A percentile compares a stretch with the other conserved stretches of the same genome.
Conservation (phyloP, 2,113 vertebrate species). For the Mugil cephalus region DNA sequence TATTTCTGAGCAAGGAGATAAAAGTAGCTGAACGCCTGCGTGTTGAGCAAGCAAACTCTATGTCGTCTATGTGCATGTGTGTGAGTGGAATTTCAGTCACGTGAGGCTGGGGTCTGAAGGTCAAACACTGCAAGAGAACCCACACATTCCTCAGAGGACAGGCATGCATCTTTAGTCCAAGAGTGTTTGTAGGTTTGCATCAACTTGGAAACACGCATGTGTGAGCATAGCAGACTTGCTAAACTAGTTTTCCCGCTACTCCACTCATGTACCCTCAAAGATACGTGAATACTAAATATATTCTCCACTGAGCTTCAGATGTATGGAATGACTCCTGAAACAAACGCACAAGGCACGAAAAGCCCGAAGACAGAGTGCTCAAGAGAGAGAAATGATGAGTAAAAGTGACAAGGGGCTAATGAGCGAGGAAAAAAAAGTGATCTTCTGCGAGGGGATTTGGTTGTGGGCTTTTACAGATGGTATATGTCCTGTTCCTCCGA, state of each 20-base stretch:
- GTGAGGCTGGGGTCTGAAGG: slow-evolving; percentile 76
- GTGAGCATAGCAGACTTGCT: slow-evolving; percentile 39
- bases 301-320: slow-evolving; percentile 56
- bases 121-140: slow-evolving; percentile 78
- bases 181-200: slow-evolving; percentile 46
- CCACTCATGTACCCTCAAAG: slow-evolving; percentile 34
- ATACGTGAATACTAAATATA: slow-evolving; percentile 70
- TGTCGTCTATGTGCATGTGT: slow-evolving; percentile 44
- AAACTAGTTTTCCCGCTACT: slow-evolving; percentile 24
- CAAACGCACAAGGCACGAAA: slow-evolving; percentile 12
- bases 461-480: slow-evolving; percentile 50
- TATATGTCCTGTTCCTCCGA: slow-evolving; percentile 53
- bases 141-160: slow-evolving; percentile 81
- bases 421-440: slow-evolving; percentile 44
- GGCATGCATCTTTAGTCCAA: slow-evolving; percentile 68
- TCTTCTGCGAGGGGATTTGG: slow-evolving; percentile 67
- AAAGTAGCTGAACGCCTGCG: slow-evolving; percentile 42
- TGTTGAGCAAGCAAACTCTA: slow-evolving; percentile 31
- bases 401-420: slow-evolving; percentile 12
- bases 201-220: slow-evolving; percentile 45
- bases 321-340: slow-evolving; percentile 28
- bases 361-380: slow-evolving; percentile 4
- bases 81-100: slow-evolving; percentile 79
- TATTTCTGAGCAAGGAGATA: slow-evolving; percentile 69
- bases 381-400: slow-evolving; percentile 22